A percentile compares a stretch with the other conserved stretches of the same genome.
phyloP scores from a whole-genome alignment of 2,113 vertebrate genomes.

The Petaurus breviceps region DNA sequence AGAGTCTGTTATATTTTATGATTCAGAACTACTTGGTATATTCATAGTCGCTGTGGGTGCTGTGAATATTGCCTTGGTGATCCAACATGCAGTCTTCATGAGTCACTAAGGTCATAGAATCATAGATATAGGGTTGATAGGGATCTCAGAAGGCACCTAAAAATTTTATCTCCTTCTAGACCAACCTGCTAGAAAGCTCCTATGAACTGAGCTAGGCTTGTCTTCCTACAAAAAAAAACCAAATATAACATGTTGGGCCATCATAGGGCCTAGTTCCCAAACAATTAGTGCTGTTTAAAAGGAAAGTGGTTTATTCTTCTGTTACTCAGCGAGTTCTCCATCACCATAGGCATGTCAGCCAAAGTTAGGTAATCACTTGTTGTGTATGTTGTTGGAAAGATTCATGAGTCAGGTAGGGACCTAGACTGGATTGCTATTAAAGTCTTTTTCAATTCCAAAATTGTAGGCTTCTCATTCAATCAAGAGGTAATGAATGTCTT shows the following conservation, averaged over 20 bases:
- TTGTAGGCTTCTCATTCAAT: not conserved
- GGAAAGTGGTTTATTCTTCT: not conserved
- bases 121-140: not conserved
- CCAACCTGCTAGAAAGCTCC: not conserved
- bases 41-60: too few relatives aligned
- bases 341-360: not conserved
- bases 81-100: not conserved
- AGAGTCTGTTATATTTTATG: too few relatives aligned
- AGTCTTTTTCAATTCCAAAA: not conserved
- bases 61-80: too few relatives aligned
- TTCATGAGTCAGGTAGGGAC: not conserved
- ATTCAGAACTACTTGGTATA: too few relatives aligned
- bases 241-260: not conserved
- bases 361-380: not conserved
- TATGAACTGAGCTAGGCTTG: not conserved
- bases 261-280: not conserved
- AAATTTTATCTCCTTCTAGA: not conserved
- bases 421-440: not conserved
- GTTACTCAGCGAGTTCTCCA: not conserved
- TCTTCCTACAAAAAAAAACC: not conserved
- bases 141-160: not conserved
- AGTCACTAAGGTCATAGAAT: not conserved
- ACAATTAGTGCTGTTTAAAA: not conserved
- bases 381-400: not conserved
- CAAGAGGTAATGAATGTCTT: not conserved